Conservation (phyloP, 2,888 invertebrate species). For the Platycnemis pennipes region DNA sequence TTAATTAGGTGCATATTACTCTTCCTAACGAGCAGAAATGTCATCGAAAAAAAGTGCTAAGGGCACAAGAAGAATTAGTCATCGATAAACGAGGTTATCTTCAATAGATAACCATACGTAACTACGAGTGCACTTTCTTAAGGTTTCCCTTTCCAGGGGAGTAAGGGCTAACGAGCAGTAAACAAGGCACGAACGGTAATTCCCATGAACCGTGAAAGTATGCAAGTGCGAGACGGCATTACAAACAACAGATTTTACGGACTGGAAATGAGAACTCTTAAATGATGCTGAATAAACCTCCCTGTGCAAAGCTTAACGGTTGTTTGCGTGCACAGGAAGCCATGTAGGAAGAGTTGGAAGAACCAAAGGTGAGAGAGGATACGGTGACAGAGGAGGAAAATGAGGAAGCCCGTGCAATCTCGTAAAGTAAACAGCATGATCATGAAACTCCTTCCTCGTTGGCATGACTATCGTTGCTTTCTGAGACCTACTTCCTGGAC, state of each 20-base stretch:
- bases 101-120: neutral
- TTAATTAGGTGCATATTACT: too few species aligned
- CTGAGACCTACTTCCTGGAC: too few species aligned
- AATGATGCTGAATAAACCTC: constrained; percentile 16
- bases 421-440: neutral
- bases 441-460: neutral
- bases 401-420: neutral
- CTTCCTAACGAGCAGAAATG: too few species aligned
- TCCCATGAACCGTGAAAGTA: neutral
- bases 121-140: neutral
- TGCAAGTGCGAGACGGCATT: neutral
- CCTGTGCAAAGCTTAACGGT: neutral
- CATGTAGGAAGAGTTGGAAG: neutral
- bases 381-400: neutral
- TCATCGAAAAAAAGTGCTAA: too few species aligned
- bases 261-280: neutral
- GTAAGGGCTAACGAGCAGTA: neutral
- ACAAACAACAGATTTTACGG: neutral
- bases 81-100: neutral
- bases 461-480: neutral
- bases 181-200: neutral
- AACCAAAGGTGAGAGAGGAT: neutral
- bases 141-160: neutral
- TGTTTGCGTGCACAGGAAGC: neutral
- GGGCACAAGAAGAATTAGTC: neutral